Conservation (phyloP, 2,113 vertebrate genomes). For the Pseudolaguvia tuberculata region DNA sequence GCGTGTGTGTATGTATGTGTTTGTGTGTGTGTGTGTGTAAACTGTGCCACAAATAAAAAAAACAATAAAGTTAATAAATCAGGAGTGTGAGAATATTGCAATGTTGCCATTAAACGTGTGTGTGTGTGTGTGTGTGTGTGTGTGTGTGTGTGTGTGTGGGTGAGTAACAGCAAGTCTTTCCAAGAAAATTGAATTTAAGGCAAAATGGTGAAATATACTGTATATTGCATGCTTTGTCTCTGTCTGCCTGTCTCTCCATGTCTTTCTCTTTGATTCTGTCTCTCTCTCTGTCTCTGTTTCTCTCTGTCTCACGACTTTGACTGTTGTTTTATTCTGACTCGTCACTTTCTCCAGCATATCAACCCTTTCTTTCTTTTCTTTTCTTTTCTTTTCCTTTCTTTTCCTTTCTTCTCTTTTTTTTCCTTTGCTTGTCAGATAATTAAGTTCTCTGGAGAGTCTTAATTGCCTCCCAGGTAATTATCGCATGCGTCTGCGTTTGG, state of each 20-base stretch:
- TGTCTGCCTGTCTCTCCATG: not conserved
- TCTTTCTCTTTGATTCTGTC: not conserved
- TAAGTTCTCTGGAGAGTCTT: not conserved
- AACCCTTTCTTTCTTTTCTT: no score
- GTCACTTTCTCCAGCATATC: no score
- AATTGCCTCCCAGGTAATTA: constrained; percentile 17
- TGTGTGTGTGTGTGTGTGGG: constrained; percentile 5
- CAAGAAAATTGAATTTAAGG: constrained; percentile 15
- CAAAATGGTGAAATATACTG: constrained; percentile 7
- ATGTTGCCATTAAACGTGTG: constrained; percentile 7
- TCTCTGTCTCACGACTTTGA: not conserved
- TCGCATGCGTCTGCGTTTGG: not conserved
- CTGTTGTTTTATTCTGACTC: no score
- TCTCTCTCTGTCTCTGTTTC: not conserved
- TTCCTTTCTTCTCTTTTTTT: constrained; percentile 29
- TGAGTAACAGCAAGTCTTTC: constrained; percentile 5
- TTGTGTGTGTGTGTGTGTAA: no score
- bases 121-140: constrained; percentile 10
- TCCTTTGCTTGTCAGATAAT: constrained; percentile 20
- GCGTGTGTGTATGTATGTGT: no score
- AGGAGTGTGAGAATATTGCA: not conserved
- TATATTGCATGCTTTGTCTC: not conserved
- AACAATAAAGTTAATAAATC: constrained; percentile 2
- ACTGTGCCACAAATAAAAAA: no score
- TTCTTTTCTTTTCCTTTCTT: no score